Evolutionary conservation across 2,888 invertebrate species (phyloP), one percentile per base, ranked within the genome.

Genomic region (Charanyca ferruginea): DNA sequence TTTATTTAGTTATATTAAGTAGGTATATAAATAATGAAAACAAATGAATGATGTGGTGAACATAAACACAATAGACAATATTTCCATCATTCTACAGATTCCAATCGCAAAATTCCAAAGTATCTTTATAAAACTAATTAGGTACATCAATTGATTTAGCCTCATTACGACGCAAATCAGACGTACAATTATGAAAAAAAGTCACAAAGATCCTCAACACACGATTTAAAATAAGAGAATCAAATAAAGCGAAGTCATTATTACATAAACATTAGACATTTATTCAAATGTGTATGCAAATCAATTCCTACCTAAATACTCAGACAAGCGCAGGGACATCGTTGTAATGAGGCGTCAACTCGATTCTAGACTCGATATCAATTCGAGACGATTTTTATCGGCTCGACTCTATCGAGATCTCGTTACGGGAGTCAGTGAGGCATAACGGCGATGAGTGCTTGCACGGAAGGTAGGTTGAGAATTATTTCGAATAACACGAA

Each of bases 351-450:
- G 73, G 67, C 74, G 77, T 73, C 79, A 68, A 73, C 53, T 77
- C 68, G 67, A 77, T 73, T 73, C 59, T 62, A 69, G 54, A 69
- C 58, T 68, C 55, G 63, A 69, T 68, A 76, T 67, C 75, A 35
- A 41, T 66, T 58, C 62, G 77, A 82, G 73, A 77, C 76, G 86
- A 87, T 87, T 87, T 88, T 86, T 87, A 87, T 77, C 81, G 81
- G 81, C 78, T 83, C 78, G 66, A 74, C 76, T 79, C 70, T 79
- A 82, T 84, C 82, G 85, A 84, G 81, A 84, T 86, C 87, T 89
- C 75, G 85, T 89, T 90, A 89, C 84, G 76, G 73, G 63, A 83
- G 61, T 70, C 86, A 73, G 72, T 87, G 86, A 86, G 83, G 82
- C 88, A 79, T 86, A 82, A 80, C 81, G 62, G 54, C 70, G 45